Conservation (phyloP, 2,797 vertebrate genomes). For the Myotis daubentonii region DNA sequence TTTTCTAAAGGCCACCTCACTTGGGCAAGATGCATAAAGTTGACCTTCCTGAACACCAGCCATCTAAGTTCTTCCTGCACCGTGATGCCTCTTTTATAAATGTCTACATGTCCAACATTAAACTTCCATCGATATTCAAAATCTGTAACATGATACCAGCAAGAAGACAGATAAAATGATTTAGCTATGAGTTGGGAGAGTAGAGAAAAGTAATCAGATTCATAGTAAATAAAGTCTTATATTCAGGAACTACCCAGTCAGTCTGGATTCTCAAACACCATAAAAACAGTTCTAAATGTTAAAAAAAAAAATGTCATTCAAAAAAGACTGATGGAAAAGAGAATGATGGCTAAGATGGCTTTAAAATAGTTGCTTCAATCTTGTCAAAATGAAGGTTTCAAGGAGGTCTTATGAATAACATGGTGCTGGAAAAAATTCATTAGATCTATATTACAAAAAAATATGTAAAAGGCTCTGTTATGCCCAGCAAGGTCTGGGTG, state of each 20-base stretch:
- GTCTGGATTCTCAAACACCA: slow-evolving; percentile 52
- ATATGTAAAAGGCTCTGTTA: neutral
- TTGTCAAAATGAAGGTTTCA: slow-evolving; percentile 61
- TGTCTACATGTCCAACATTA: neutral
- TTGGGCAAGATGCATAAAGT: neutral
- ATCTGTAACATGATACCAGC: neutral
- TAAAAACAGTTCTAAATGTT: slow-evolving; percentile 56
- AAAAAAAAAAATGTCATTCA: neutral
- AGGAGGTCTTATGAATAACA: neutral
- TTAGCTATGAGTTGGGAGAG: neutral
- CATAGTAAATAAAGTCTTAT: slow-evolving; percentile 32
- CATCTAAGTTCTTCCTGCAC: neutral
- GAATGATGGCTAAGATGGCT: slow-evolving; percentile 57
- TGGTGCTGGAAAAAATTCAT: neutral
- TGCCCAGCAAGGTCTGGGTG: neutral
- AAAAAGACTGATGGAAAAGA: slow-evolving; percentile 40
- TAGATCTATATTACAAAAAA: neutral
- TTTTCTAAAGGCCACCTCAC: neutral
- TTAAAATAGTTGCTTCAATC: slow-evolving; percentile 43
- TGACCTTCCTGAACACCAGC: neutral
- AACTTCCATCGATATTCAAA: neutral
- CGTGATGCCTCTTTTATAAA: neutral
- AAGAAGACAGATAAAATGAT: neutral
- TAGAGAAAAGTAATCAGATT: slow-evolving; percentile 4
- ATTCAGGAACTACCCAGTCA: neutral